Base-by-base conservation (phyloP, 2,888 invertebrate species). In the Pristionchus arcanus region DNA sequence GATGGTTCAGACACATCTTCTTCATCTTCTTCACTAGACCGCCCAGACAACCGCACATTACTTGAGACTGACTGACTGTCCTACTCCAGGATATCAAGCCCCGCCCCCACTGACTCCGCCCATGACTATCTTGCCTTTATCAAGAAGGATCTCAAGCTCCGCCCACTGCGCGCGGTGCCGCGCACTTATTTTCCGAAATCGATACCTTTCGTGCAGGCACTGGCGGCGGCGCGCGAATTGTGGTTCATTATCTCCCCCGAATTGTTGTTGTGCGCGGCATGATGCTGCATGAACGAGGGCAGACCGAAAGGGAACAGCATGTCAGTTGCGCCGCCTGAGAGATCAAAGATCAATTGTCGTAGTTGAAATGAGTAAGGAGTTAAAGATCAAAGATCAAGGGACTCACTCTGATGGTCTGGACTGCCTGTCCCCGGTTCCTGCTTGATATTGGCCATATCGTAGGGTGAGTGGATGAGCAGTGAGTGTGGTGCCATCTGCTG, bases 371-470 rank as follows among this genome's bases (percentile, higher is more conserved):
- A 34, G 21, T 34, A 19, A 37, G 42, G 37, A 28, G 2, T 28
- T 68, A 13, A 4, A 28, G 28, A n/a, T 28, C 28, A 68, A 28
- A 28, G 15, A 28, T 68, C 31, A 68, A 68, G 4, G 11, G 11
- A n/a, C 34, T 28, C 71, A 71, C 87, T 53, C 25, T n/a, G 28
- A 21, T 71, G 87, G 28, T 89, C 89, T 4, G 91, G 92, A 53
- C 81, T 81, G 53, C 91, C 90, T 25, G 91, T 86, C 49, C 90
- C 90, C 63, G 92, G 92, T 89, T 93, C 92, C 37, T 84, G 90
- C 90, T 92, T 93, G 85, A 92, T 91, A 71, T 92, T 90, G 5
- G 92, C 93, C 83, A 92, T 91, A 1, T 93, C 93, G 86, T 93
- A 93, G 42, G 92, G 92, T 89, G 92, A 92, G 85, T 92, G 92